These are phyloP conservation scores for Acleris sparsana DNA, from an alignment of 2,888 invertebrate species.

Conservation along the genomic window DNA sequence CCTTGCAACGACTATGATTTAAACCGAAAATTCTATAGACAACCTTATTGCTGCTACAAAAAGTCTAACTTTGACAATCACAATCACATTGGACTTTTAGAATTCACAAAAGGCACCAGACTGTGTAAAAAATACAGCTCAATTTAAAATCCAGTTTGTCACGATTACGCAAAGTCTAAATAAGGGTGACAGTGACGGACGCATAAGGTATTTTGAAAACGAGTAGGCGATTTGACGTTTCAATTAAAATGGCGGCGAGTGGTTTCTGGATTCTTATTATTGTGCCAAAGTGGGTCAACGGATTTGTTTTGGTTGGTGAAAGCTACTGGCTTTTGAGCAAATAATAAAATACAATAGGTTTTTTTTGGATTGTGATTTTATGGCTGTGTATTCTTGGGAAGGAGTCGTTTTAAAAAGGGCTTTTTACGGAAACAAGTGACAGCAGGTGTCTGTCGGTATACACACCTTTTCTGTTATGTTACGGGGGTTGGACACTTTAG, in stretches of 20 bases:
- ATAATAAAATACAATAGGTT: conserved; percentile 10
- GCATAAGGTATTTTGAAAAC: conserved; percentile 1
- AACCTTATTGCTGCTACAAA: not conserved
- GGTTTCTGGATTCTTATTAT: conserved; percentile 36
- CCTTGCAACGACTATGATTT: not conserved
- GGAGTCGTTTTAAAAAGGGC: not conserved
- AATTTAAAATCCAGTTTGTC: not conserved
- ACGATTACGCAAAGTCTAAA: not conserved
- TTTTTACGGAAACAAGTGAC: not conserved
- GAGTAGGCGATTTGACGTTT: conserved; percentile 43
- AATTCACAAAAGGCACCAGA: not conserved
- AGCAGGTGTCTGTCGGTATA: not conserved
- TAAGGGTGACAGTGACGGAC: conserved; percentile 1
- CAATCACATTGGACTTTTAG: not conserved
- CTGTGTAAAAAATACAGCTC: conserved; percentile 4
- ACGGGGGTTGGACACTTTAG: not conserved
- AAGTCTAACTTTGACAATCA: not conserved
- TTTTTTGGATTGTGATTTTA: conserved; percentile 16
- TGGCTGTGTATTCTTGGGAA: conserved; percentile 13
- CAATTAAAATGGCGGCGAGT: conserved; percentile 44
- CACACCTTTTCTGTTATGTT: not conserved
- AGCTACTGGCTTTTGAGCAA: conserved; percentile 28
- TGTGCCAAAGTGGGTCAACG: conserved; percentile 37
- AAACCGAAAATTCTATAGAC: not conserved
- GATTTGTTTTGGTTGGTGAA: conserved; percentile 25